Evolutionary conservation across 2,888 invertebrate species (phyloP), one percentile per base, ranked within the genome.

Genomic region (Apodemia zela): DNA sequence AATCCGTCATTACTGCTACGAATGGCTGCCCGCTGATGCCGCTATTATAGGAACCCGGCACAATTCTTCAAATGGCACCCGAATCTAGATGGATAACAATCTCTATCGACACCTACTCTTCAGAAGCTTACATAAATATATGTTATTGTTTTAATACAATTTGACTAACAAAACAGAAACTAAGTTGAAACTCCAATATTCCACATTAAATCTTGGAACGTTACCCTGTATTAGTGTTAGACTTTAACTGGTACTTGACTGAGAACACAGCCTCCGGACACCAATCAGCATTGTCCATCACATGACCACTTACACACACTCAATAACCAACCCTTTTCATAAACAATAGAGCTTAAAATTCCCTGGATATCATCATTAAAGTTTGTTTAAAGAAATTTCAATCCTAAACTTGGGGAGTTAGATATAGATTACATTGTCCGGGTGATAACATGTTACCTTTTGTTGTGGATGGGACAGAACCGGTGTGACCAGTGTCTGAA

Each of bases 401-500:
- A 54, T 61, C 60, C 59, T 67, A 66, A 29, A 0, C 0, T 0
- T 17, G 10, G 7, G 8, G 0, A 13, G 6, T 71, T 77, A 68
- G 65, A 73, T 69, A 42, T 15, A 17, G 35, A 71, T 76, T 77
- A 2, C 18, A n/a, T 49, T 68, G 59, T 7, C 10, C 1, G 5
- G 3, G 5, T n/a, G 17, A 47, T 17, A 18, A 25, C 15, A 59
- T 67, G 62, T 49, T 35, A 38, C 70, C 60, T 80, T 85, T 75
- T 65, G 45, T 62, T 64, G 51, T 29, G 63, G 59, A 38, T 29
- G 0, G 15, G 3, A 21, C 5, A 45, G 62, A 87, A 87, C 87
- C 87, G 87, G 87, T 87, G 76, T 70, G 76, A 86, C 87, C 81
- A 78, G 83, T 84, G 81, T 81, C 84, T 80, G 82, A 72, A 77